These are phyloP conservation scores for Phytoseiulus persimilis DNA, from an alignment of 2,888 invertebrate species.

Conservation along the genomic window DNA sequence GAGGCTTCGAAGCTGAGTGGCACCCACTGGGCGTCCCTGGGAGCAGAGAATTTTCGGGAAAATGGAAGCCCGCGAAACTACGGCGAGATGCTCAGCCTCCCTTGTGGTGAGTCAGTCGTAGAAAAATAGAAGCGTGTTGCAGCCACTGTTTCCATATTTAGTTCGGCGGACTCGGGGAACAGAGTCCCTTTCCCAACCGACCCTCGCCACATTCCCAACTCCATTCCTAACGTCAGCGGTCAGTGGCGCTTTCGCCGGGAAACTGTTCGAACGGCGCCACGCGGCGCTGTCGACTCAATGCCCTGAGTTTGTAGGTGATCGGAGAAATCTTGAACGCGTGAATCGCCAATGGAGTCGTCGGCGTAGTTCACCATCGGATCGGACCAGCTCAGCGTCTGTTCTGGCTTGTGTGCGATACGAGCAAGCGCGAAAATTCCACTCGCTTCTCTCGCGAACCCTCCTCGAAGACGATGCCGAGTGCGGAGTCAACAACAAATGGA, in stretches of 20 bases:
- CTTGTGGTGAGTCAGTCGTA: not conserved
- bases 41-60: not conserved
- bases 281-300: not conserved
- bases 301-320: not conserved
- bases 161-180: not conserved
- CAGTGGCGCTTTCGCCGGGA: not conserved
- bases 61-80: not conserved
- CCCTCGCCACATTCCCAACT: constrained; percentile 5
- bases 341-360: not conserved
- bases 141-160: not conserved
- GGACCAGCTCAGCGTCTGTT: not conserved
- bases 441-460: not conserved
- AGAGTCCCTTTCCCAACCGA: not conserved
- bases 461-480: not conserved
- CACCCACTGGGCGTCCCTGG: too few relatives aligned
- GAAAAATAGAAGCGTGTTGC: constrained; percentile 5
- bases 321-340: not conserved
- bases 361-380: not conserved
- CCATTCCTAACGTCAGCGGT: not conserved
- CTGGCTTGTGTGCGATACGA: not conserved
- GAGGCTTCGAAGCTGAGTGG: too few relatives aligned
- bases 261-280: constrained; percentile 5
- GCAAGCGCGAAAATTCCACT: not conserved
- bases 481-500: not conserved
- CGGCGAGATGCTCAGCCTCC: not conserved